Evolutionary conservation across 2,888 invertebrate species (phyloP), one percentile per base, ranked within the genome.

Genomic region (Artemia sinica): DNA sequence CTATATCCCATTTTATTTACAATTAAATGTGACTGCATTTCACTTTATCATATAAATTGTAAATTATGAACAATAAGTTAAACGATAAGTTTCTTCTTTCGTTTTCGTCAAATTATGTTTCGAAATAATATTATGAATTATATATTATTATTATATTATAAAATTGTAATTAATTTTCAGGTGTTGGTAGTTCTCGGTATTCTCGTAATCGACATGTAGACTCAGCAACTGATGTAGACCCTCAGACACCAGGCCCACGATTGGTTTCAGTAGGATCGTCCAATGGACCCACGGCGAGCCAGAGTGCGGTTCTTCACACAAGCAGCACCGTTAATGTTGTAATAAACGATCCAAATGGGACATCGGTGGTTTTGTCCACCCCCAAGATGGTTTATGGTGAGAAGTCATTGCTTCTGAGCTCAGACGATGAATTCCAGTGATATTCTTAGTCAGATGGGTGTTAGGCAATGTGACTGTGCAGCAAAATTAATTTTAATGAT

Each of bases 381-480:
- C 70, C 73, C 67, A 71, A 71, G 65, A 68, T 69, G 75, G 88
- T 88, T 79, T 92, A 92, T 81, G 93, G 90, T 79, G 95, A 95
- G 83, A 94, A 94, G 81, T 92, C 94, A 58, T 92, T 93, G 82
- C 83, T 95, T 73, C 84, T 95, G 74, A 92, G 91, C 81, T 93
- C 93, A 73, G 95, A 95, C 77, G 95, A 95, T 78, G 95, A 95
- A 79, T 89, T 89, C 79, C 90, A 90, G 82, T 90, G 82, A 82
- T 49, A 14, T n/a, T 58, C 9, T 58, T 10, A 58, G 58, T 58
- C 58, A 58, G 58, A 18, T 58, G 18, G n/a, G 58, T 58, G 18
- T 58, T n/a, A 8, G 28, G 28, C 28, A 28, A 28, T 28, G 28
- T 28, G 28, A 28, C 28, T 28, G 28, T 28, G 28, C 28, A 28